Evolutionary conservation across 2,888 invertebrate genomes (phyloP), one percentile per base, ranked within the genome.

Genomic region (Mythimna albipuncta): DNA sequence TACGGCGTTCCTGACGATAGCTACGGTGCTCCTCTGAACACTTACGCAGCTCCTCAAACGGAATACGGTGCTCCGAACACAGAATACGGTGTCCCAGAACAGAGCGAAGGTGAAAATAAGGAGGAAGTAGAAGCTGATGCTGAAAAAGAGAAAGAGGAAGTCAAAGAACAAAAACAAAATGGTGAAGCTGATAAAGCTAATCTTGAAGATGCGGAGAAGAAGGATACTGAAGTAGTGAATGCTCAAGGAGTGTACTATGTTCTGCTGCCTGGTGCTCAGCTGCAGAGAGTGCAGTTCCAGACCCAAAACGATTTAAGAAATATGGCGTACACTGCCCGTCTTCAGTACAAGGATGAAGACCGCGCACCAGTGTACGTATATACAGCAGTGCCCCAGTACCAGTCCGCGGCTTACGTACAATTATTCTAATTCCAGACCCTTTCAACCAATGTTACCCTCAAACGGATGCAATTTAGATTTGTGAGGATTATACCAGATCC

Each of bases 271-370:
- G 96, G 95, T 75, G 97, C 97, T 5, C 96, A 97, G 80, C 94
- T 97, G 3, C 97, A 97, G 85, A 95, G 97, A 72, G 97, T 97
- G 19, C 96, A 96, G 83, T 97, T 97, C 92, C 94, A 96, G 75
- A 97, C 97, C 0, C 92, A 95, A 75, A 95, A 95, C 62, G 95
- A 96, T 58, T 41, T 93, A 7, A 90, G 87, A 90, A 97, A 97
- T 69, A 97, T 97, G 97, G 97, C 97, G 32, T 97, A 97, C 87
- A 97, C 97, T 55, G 97, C 97, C 13, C 96, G 97, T 84, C 95
- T 97, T 74, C 97, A 97, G 65, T 97, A 97, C 88, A 97, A 95
- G 85, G 96, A 97, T 83, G 97, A 97, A 75, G 97, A 97, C 72
- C 97, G 97, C 0, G 97, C 97, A 26, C 96, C 96, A 10, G 95